Evolutionary conservation across 2,113 vertebrate species (phyloP).

Genomic region (Crotalus tigris): DNA sequence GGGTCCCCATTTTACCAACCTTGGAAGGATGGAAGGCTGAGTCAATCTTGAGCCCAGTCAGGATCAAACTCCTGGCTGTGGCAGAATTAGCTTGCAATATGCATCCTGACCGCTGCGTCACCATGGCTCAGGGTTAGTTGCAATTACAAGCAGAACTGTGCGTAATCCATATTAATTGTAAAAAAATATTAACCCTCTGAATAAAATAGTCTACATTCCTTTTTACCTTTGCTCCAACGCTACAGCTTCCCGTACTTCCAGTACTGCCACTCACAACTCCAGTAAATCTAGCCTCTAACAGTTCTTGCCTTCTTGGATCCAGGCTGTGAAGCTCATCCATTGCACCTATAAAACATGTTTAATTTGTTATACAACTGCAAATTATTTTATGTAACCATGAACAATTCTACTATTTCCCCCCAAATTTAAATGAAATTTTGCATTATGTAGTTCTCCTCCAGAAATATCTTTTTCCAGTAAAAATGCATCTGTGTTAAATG

Average conservation of each 20-base stretch:
- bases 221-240: slow-evolving; percentile 95
- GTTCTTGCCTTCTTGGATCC: slow-evolving; percentile 97
- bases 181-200: not conserved
- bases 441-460: not conserved
- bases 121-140: not conserved
- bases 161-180: not conserved
- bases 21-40: not conserved
- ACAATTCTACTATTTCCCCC: not conserved
- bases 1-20: not conserved
- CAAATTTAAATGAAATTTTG: not conserved
- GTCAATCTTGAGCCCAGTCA: not conserved
- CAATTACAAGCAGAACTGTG: not conserved
- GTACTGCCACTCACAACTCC: slow-evolving; percentile 94
- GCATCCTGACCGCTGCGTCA: not conserved
- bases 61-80: not conserved
- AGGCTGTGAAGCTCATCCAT: slow-evolving; percentile 99
- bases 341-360: slow-evolving; percentile 75
- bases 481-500: not conserved
- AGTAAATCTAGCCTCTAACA: slow-evolving; percentile 96
- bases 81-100: not conserved
- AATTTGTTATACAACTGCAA: not conserved
- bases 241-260: slow-evolving; percentile 94
- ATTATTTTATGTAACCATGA: not conserved
- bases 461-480: not conserved
- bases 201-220: slow-evolving; percentile 5